Evolutionary conservation across 2,797 vertebrate genomes (phyloP).

Genomic region (Choloepus didactylus): DNA sequence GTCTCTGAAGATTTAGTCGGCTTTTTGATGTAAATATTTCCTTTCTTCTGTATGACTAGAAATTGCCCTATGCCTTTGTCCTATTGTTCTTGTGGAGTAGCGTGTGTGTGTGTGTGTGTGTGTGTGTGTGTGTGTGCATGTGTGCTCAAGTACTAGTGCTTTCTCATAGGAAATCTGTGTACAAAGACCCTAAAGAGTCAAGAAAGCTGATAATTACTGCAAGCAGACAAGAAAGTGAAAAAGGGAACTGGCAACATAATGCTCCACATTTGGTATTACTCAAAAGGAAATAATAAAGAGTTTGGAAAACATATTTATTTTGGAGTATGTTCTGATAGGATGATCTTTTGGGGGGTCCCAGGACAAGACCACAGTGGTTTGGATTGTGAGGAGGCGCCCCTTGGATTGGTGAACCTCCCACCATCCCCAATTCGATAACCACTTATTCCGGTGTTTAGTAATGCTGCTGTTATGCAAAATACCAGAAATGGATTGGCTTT

Average conservation of each 20-base stretch:
- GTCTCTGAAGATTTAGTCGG: neutral
- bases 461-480: too few relatives aligned
- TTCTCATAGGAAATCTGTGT: neutral
- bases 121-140: neutral
- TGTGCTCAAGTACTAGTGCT: neutral
- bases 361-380: neutral
- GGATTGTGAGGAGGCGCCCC: neutral
- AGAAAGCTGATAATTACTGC: neutral
- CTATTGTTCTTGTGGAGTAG: neutral
- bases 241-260: slow-evolving; percentile 8
- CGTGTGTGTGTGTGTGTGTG: neutral
- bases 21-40: neutral
- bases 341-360: neutral
- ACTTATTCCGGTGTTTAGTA: too few relatives aligned
- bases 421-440: neutral
- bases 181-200: slow-evolving; percentile 2
- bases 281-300: neutral
- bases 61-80: neutral
- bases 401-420: neutral
- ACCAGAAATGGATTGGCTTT: too few relatives aligned
- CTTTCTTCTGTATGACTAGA: neutral
- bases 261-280: neutral
- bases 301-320: neutral
- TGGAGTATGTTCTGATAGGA: neutral
- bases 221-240: neutral